A percentile compares a stretch with the other conserved stretches of the same genome.
Evolutionary conservation across 2,888 invertebrate species (phyloP).

Genomic region (Lithophane socia): DNA sequence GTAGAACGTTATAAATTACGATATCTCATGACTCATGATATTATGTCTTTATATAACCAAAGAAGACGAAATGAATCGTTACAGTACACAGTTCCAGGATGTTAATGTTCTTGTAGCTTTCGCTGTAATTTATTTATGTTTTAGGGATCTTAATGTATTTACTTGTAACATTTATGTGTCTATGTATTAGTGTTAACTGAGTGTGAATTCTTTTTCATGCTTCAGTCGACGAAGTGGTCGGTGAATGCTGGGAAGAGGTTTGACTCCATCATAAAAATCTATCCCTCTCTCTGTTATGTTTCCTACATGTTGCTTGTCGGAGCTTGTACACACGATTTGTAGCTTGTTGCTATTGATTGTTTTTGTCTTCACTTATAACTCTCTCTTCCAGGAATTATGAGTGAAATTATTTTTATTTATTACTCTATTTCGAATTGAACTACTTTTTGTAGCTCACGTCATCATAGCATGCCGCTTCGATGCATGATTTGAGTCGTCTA

Average conservation of each 20-base stretch:
- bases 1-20: background rate
- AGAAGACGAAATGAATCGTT: background rate
- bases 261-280: conserved; percentile 76
- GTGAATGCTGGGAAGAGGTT: conserved; percentile 87
- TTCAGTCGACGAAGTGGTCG: conserved; percentile 87
- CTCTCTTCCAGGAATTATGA: conserved; percentile 37
- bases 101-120: conserved; percentile 25
- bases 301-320: conserved; percentile 66
- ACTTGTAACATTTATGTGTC: conserved; percentile 42
- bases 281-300: conserved; percentile 62
- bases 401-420: conserved; percentile 24
- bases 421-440: conserved; percentile 25
- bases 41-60: background rate
- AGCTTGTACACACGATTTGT: conserved; percentile 72
- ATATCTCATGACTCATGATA: background rate
- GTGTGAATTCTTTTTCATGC: conserved; percentile 83
- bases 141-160: conserved; percentile 5
- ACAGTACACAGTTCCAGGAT: conserved; percentile 4
- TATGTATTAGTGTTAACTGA: conserved; percentile 56
- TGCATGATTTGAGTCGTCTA: conserved; percentile 58
- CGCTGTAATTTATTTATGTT: conserved; percentile 15
- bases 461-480: conserved; percentile 66
- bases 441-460: conserved; percentile 59
- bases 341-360: conserved; percentile 73
- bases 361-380: conserved; percentile 54